Base-by-base conservation (phyloP, 1,140 invertebrate genomes). In the Ridgeia piscesae region DNA sequence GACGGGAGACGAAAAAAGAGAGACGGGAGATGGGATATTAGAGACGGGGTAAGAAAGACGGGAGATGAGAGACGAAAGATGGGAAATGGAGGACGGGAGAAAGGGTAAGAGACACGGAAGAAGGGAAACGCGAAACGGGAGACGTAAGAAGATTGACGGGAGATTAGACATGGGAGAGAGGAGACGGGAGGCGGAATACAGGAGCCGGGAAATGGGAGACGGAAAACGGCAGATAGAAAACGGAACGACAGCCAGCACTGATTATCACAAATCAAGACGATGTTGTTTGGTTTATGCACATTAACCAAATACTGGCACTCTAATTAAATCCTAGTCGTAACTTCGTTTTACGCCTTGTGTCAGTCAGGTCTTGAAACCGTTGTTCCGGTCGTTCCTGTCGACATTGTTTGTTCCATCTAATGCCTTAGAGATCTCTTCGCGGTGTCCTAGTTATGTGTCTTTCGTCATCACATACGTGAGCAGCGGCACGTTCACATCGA, bases 21-120 rank as follows among this genome's bases (percentile, higher is more conserved):
- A 91, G 91, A 91, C n/a, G 27, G 58, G 27, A 27, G 34, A 21
- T 1, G 48, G n/a, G 91, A 58, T 6, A 48, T 2, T 2, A 21
- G 33, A n/a, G 34, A 91, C 9, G 42, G 91, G 91, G 31, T 4
- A 34, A 2, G 91, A 91, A 34, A 42, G 91, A 33, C 17, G 48
- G 48, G 91, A 91, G 91, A 34, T 21, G 34, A 91, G 91, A 91
- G 91, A 21, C 34, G 6, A 48, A n/a, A 48, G 34, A 91, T 17
- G n/a, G n/a, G n/a, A n/a, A n/a, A n/a, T n/a, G n/a, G n/a, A n/a
- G n/a, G 91, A 58, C 8, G 11, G 33, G 31, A 48, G 34, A 9
- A 11, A 48, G 33, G 21, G 34, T 27, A 6, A 48, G 17, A 91
- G 34, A 91, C 9, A 91, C 11, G 34, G 91, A 91, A 42, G 9